A percentile compares a stretch with the other conserved stretches of the same genome.
Evolutionary conservation across 2,797 vertebrate genomes (phyloP).

Genomic region (Furcifer pardalis): DNA sequence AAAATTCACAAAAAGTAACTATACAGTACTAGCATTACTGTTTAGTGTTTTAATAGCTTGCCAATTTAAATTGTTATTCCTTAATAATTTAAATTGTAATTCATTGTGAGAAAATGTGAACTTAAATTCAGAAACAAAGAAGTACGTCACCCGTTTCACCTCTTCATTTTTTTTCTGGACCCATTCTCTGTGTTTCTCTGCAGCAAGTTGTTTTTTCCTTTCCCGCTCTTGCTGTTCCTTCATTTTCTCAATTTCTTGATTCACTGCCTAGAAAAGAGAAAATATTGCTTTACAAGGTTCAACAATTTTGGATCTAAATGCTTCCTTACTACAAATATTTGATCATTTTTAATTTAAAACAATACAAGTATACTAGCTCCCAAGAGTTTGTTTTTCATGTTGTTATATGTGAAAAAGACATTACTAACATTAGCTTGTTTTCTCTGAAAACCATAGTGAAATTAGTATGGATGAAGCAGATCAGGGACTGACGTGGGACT

Average conservation of each 20-base stretch:
- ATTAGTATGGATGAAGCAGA: neutral
- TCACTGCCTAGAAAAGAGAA: slow-evolving; percentile 72
- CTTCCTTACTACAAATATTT: neutral
- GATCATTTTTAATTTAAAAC: neutral
- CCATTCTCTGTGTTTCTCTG: slow-evolving; percentile 89
- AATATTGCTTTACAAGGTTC: neutral
- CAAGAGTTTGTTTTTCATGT: neutral
- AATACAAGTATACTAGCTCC: neutral
- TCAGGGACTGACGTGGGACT: neutral
- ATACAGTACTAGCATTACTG: slow-evolving; percentile 23
- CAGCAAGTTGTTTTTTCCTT: slow-evolving; percentile 80
- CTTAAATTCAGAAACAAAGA: neutral
- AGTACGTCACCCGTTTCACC: slow-evolving; percentile 73
- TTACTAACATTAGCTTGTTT: neutral
- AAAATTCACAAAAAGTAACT: slow-evolving; percentile 16
- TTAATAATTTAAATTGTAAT: too few species aligned
- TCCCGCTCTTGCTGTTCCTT: slow-evolving; percentile 76
- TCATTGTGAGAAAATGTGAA: neutral
- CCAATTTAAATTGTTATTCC: too few species aligned
- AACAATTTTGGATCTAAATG: neutral
- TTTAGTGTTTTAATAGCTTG: neutral
- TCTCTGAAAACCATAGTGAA: neutral
- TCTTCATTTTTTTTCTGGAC: slow-evolving; percentile 86
- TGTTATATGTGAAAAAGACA: neutral
- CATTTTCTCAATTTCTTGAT: slow-evolving; percentile 76